A percentile compares a stretch with the other conserved stretches of the same genome.
Evolutionary conservation across 2,113 vertebrate species (phyloP).

Genomic region (Pangasianodon gigas): DNA sequence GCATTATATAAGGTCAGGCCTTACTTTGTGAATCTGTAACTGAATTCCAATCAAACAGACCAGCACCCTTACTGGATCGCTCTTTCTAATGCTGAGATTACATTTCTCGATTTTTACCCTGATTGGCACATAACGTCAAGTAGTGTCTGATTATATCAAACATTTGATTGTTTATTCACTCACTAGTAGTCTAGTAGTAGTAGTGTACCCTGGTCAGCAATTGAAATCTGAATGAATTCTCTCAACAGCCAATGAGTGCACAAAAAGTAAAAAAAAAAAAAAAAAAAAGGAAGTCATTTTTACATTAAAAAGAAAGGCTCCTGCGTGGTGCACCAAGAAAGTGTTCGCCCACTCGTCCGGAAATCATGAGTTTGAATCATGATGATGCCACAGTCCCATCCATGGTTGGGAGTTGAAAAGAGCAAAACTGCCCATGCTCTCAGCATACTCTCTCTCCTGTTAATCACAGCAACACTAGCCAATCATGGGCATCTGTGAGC

Average conservation of each 20-base stretch:
- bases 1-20: background rate
- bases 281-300: too few species aligned
- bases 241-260: background rate
- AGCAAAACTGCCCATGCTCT: background rate
- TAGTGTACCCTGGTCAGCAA: background rate
- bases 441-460: background rate
- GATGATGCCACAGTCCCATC: background rate
- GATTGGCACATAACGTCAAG: background rate
- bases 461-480: background rate
- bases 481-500: too few species aligned
- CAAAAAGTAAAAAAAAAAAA: background rate
- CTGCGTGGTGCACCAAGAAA: background rate
- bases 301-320: background rate
- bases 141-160: background rate
- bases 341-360: background rate
- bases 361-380: too few species aligned
- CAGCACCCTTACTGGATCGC: background rate
- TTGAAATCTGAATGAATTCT: background rate
- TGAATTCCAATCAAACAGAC: slow-evolving; percentile 30
- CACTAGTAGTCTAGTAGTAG: background rate
- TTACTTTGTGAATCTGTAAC: slow-evolving; percentile 28
- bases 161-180: background rate
- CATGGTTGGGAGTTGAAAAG: background rate
- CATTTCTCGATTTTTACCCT: background rate
- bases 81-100: background rate